These are phyloP conservation scores for Agrochola circellaris DNA, from an alignment of 2,888 invertebrate species.

Conservation along the genomic window DNA sequence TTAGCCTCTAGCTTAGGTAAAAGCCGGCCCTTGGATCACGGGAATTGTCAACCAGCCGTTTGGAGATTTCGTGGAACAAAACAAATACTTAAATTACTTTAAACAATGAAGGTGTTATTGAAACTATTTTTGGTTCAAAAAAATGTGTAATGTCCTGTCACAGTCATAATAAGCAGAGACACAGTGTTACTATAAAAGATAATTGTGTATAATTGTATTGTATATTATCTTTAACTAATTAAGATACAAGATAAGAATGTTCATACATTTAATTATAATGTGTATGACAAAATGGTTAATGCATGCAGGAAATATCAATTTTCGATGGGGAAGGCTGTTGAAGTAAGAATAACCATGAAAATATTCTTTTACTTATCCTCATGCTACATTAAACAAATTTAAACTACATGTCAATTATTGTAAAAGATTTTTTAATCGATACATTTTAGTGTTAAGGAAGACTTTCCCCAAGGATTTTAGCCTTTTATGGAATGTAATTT, in stretches of 20 bases:
- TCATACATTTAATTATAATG: conserved; percentile 29
- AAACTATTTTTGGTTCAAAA: background rate
- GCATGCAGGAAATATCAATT: conserved; percentile 18
- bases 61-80: too few relatives aligned
- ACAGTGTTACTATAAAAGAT: background rate
- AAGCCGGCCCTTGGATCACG: too few relatives aligned
- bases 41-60: too few relatives aligned
- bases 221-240: conserved; percentile 19
- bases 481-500: too few relatives aligned
- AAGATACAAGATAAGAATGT: conserved; percentile 21
- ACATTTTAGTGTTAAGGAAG: background rate
- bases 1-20: too few relatives aligned
- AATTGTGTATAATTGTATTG: conserved; percentile 7
- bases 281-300: conserved; percentile 19
- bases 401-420: background rate
- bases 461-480: background rate
- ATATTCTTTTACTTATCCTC: conserved; percentile 11
- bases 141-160: background rate
- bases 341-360: conserved; percentile 33
- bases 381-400: conserved; percentile 3
- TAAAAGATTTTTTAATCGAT: background rate
- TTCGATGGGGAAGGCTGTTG: conserved; percentile 24
- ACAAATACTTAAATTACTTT: background rate
- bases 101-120: background rate
- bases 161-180: background rate